Evolutionary conservation across 2,888 invertebrate genomes (phyloP), one percentile per base, ranked within the genome.

Genomic region (Callyntrura guangdongensis): DNA sequence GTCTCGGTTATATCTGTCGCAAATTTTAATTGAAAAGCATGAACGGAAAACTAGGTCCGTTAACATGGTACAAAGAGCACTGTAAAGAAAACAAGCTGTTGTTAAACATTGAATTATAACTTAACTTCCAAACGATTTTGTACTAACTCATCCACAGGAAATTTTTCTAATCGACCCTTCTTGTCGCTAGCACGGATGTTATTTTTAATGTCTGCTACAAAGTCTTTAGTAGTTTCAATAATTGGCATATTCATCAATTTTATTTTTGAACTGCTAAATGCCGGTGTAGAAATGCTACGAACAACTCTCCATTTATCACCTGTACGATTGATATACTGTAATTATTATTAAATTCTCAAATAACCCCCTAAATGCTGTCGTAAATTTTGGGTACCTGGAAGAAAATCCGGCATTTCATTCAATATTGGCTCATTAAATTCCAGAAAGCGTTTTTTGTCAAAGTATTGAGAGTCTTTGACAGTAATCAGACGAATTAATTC

Each of bases 331-430:
- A 20, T 4, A 27, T 12, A 67, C n/a, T n/a, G n/a, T n/a, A n/a
- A 67, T 67, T 11, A n/a, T n/a, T n/a, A n/a, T n/a, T n/a, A n/a
- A 45, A 1, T 36, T 69, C 27, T 69, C 27, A 69, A 14, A 14
- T 12, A 2, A 11, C 67, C 67, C 67, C 67, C 1, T 3, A 20
- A 17, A n/a, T 47, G 11, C 17, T 53, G n/a, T n/a, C n/a, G n/a
- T n/a, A n/a, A n/a, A n/a, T n/a, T n/a, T n/a, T n/a, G n/a, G n/a
- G n/a, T 81, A 91, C 91, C 79, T 47, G 83, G 83, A 0, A 82
- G 81, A 45, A 92, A 93, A 56, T 93, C 93, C 0, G 91, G 91
- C 89, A 92, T 91, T 49, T 93, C 91, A 36, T 92, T 91, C 0
- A 92, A 17, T 49, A 92, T 22, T 0, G 89, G 82, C 67, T 92